phyloP scores from a whole-genome alignment of 2,113 vertebrate genomes.

The Balaenoptera acutorostrata region DNA sequence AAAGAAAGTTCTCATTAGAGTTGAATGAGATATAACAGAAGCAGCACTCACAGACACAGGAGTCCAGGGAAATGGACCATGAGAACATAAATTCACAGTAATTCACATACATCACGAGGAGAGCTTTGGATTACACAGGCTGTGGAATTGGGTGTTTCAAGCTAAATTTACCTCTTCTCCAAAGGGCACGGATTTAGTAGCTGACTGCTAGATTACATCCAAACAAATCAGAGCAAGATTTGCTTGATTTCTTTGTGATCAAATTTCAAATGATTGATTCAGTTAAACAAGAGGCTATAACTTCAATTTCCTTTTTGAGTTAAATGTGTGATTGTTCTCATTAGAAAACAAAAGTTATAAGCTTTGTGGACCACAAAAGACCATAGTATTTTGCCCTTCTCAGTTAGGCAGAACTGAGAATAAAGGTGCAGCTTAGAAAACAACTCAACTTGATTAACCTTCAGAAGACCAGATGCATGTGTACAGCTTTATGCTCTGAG shows the following conservation, averaged over 20 bases:
- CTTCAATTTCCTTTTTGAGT: slow-evolving; percentile 6
- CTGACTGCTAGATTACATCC: not conserved
- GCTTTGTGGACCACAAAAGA: not conserved
- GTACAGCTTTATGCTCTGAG: not conserved
- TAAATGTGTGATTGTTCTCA: not conserved
- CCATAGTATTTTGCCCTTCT: not conserved
- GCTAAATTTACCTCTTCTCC: not conserved
- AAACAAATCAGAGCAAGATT: not conserved
- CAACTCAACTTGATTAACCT: slow-evolving; percentile 10
- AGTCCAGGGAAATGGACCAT: not conserved
- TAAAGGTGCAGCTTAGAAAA: slow-evolving; percentile 29
- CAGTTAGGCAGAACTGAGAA: not conserved
- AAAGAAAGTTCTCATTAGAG: not conserved
- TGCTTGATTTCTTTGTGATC: not conserved
- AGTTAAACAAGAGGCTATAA: not conserved
- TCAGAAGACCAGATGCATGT: not conserved
- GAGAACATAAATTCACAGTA: not conserved
- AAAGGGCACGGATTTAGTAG: not conserved
- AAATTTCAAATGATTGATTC: slow-evolving; percentile 8
- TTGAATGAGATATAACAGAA: not conserved
- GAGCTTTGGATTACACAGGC: not conserved
- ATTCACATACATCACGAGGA: not conserved
- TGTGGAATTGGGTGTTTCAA: not conserved
- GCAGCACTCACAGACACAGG: not conserved
- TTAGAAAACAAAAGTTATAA: slow-evolving; percentile 16